Conservation (phyloP, 2,888 invertebrate genomes). For the Apocheima hispidaria region DNA sequence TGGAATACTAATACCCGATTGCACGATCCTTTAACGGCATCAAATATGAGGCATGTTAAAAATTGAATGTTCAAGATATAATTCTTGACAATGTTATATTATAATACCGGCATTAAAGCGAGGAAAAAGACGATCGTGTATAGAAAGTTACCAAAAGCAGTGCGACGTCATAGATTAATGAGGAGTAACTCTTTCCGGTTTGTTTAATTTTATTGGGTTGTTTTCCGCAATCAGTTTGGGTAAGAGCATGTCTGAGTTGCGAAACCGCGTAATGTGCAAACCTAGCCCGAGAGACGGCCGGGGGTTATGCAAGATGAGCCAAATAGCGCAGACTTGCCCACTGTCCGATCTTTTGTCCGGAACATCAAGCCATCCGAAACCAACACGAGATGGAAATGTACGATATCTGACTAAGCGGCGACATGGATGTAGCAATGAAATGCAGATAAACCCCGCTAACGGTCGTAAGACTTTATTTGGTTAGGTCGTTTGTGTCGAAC, state of each 20-base stretch:
- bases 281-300: conserved; percentile 39
- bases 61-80: conserved; percentile 17
- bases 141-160: conserved; percentile 43
- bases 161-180: conserved; percentile 49
- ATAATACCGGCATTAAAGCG: conserved; percentile 6
- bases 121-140: conserved; percentile 31
- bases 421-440: conserved; percentile 36
- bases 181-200: conserved; percentile 58
- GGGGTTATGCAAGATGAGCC: conserved; percentile 64
- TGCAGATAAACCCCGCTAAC: conserved; percentile 26
- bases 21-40: conserved; percentile 22
- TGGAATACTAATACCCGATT: conserved; percentile 26
- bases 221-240: conserved; percentile 73
- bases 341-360: conserved; percentile 33
- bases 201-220: conserved; percentile 60
- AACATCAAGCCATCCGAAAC: conserved; percentile 29
- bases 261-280: conserved; percentile 64
- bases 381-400: conserved; percentile 26
- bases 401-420: conserved; percentile 32
- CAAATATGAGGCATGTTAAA: conserved; percentile 14
- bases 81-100: conserved; percentile 22
- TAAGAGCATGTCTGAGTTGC: conserved; percentile 68
- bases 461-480: conserved; percentile 34
- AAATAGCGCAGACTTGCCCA: conserved; percentile 31
- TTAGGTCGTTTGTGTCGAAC: conserved; percentile 34